Evolutionary conservation across 2,113 vertebrate genomes (phyloP).

Genomic region (Nothobranchius kuhntae): DNA sequence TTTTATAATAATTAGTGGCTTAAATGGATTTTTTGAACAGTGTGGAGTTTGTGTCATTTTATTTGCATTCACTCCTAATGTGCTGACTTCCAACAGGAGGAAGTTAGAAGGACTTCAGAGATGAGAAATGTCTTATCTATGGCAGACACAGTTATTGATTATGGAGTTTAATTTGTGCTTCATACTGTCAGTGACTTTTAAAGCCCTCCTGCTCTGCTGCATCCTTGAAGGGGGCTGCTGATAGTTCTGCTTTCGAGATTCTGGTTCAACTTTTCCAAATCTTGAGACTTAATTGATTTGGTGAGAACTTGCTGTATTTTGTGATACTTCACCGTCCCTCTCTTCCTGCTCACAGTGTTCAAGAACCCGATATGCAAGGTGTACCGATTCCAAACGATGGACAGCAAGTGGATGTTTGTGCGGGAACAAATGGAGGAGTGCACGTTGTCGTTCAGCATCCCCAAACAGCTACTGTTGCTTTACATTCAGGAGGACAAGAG

Average conservation of each 20-base stretch:
- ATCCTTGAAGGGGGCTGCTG: conserved; percentile 37
- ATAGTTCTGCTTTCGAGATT: conserved; percentile 29
- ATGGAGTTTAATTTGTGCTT: conserved; percentile 67
- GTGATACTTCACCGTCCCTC: conserved; percentile 7
- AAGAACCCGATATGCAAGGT: conserved; percentile 93
- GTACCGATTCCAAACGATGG: conserved; percentile 92
- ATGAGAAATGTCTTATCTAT: conserved; percentile 62
- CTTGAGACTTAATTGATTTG: conserved; percentile 5
- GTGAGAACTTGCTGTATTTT: conserved; percentile 12
- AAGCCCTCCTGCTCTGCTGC: conserved; percentile 24
- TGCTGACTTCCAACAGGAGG: conserved; percentile 28
- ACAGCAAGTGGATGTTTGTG: conserved; percentile 94
- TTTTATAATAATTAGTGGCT: conserved; percentile 52
- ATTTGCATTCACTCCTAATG: conserved; percentile 9
- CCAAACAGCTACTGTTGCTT: conserved; percentile 91
- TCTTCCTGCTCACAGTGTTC: conserved; percentile 81
- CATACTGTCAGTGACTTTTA: conserved; percentile 54
- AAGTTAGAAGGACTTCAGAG: conserved; percentile 28
- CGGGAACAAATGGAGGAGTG: conserved; percentile 98
- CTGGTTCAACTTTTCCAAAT: conserved; percentile 9
- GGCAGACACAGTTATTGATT: conserved; percentile 72
- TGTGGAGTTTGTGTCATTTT: conserved; percentile 23
- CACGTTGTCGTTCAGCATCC: conserved; percentile 91
- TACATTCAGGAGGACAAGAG: conserved; percentile 94
- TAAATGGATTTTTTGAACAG: conserved; percentile 48